phyloP scores from a whole-genome alignment of 2,113 vertebrate species.

The Pachyramphus minor region DNA sequence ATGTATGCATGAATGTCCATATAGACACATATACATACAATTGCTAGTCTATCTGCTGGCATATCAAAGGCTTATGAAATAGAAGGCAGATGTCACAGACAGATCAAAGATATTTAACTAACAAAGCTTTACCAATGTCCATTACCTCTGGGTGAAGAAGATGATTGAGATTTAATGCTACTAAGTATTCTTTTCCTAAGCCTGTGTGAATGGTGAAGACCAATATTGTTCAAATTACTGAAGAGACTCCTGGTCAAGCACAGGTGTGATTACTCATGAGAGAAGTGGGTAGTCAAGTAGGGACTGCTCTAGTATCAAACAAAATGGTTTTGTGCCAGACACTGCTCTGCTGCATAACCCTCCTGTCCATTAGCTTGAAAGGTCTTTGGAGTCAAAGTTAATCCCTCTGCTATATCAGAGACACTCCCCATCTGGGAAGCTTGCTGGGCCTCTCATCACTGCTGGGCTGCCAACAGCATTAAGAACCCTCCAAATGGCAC shows the following conservation, averaged over 20 bases:
- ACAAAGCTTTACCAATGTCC: not conserved
- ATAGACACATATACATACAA: not conserved
- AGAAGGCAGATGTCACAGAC: not conserved
- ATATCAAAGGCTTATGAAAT: not conserved
- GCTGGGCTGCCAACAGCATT: not conserved
- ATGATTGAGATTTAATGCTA: not conserved
- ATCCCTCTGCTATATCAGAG: not conserved
- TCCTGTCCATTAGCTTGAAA: not conserved
- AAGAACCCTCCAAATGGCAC: not conserved
- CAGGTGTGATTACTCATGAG: not conserved
- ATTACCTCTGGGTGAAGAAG: conserved; percentile 8
- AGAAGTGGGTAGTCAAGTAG: not conserved
- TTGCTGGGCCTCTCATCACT: not conserved
- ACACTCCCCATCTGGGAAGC: not conserved
- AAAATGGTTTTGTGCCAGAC: not conserved
- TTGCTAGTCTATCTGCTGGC: not conserved
- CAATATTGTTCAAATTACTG: not conserved
- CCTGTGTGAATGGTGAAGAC: not conserved
- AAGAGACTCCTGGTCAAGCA: not conserved
- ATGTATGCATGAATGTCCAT: not conserved
- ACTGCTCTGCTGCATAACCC: not conserved
- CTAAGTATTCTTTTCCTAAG: not conserved
- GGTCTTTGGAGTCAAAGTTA: not conserved
- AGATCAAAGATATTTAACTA: not conserved
- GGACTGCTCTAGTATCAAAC: not conserved